Evolutionary conservation across 2,113 vertebrate species (phyloP), one percentile per base, ranked within the genome.

Genomic region (Himantopus leucocephalus): DNA sequence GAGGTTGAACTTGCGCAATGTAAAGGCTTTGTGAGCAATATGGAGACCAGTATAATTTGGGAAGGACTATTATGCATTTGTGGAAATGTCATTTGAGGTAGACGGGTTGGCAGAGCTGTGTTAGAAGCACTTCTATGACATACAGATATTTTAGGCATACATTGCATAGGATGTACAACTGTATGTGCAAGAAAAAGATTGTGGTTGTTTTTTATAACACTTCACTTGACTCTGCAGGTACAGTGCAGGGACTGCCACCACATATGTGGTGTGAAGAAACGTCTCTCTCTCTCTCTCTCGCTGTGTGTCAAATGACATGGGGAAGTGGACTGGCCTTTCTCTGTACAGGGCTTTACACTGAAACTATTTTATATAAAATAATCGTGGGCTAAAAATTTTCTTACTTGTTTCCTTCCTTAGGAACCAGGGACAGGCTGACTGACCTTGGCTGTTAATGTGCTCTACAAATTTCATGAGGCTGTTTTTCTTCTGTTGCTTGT

Each of bases 391-490:
- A 74, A 63, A 74, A 16, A 24, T 27, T 88, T 78, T 53, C 14
- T n/a, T 21, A 43, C 24, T 50, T 43, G 8, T 78, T 87, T 77
- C 60, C 53, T 96, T 43, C 17, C 30, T 62, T 74, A 53, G 30
- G 23, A 78, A 35, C 77, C 91, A 66, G 68, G 59, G 77, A 47
- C 43, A 70, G 37, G 20, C 55, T 70, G 41, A 52, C 55, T 43
- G 63, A 32, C 5, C 13, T 43, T 76, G 22, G 9, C 58, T 48
- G 8, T 66, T 60, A 62, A 22, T 23, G 34, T 68, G 41, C 32
- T 92, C 59, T 92, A 68, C 34, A 52, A 47, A 92, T 95, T 94
- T 95, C 66, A 56, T 47, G 64, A 97, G 77, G 63, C 79, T 95
- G 58, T 94, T 95, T 62, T 93, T 85, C 66, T 92, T 84, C 74